phyloP scores from a whole-genome alignment of 2,888 invertebrate genomes.

The Calameuta filiformis region DNA sequence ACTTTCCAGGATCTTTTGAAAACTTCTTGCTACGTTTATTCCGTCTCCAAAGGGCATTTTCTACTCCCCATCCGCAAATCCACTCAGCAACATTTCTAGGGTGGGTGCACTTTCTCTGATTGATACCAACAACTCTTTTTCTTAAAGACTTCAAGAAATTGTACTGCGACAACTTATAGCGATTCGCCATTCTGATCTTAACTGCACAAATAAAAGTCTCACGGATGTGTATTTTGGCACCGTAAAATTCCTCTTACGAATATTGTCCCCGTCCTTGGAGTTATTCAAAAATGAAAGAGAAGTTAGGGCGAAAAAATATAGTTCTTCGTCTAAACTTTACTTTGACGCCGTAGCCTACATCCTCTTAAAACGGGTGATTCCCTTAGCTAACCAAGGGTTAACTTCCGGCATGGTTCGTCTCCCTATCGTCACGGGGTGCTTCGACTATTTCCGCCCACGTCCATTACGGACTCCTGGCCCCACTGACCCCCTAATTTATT shows the following conservation, averaged over 20 bases:
- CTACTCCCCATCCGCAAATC: not conserved
- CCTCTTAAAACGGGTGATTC: not conserved
- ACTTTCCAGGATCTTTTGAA: not conserved
- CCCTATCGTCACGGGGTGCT: not conserved
- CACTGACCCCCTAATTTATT: conserved; percentile 18
- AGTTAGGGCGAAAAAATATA: too few species aligned
- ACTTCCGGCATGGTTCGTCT: not conserved
- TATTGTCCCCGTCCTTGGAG: too few species aligned
- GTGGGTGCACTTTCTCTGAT: not conserved
- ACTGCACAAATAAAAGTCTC: too few species aligned
- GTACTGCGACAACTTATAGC: not conserved
- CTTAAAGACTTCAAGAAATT: not conserved
- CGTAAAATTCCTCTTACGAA: too few species aligned
- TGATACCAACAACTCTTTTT: not conserved
- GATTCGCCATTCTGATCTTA: too few species aligned
- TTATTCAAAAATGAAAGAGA: too few species aligned
- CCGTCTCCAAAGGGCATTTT: not conserved
- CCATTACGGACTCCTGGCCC: conserved; percentile 16
- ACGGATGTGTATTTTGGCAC: too few species aligned
- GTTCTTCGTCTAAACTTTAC: not conserved
- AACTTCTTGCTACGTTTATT: not conserved
- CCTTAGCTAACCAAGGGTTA: not conserved
- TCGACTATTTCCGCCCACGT: conserved; percentile 10
- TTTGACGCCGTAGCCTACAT: not conserved
- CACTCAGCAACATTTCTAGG: not conserved